A percentile compares a stretch with the other conserved stretches of the same genome.
Evolutionary conservation across 2,113 vertebrate species (phyloP).

Genomic region (Rhombomys opimus): DNA sequence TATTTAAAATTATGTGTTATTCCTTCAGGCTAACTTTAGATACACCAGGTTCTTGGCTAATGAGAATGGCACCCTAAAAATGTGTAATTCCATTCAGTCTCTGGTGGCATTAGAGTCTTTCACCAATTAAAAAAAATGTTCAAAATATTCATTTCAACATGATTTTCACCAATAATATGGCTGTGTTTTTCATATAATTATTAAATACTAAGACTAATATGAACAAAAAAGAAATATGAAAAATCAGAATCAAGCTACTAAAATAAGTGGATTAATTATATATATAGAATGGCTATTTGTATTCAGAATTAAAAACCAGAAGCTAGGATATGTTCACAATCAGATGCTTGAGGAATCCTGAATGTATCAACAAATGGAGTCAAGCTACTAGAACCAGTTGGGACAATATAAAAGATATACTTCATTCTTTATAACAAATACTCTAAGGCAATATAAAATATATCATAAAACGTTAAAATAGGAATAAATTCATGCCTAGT

Average conservation of each 20-base stretch:
- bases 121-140: neutral
- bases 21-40: neutral
- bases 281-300: neutral
- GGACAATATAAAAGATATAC: neutral
- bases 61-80: neutral
- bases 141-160: neutral
- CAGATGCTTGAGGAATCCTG: neutral
- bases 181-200: neutral
- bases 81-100: neutral
- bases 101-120: neutral
- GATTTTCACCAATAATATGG: neutral
- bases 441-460: neutral
- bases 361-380: conserved; percentile 34
- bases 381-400: neutral
- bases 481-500: neutral
- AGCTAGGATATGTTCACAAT: neutral
- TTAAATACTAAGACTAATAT: neutral
- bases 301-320: neutral
- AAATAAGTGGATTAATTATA: neutral
- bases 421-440: conserved; percentile 61
- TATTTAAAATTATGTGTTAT: neutral
- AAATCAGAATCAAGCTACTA: neutral
- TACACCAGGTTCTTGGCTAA: neutral
- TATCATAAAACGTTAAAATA: neutral
- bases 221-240: neutral